These are phyloP conservation scores for Melanchra persicariae DNA, from an alignment of 2,888 invertebrate genomes.

Conservation along the genomic window DNA sequence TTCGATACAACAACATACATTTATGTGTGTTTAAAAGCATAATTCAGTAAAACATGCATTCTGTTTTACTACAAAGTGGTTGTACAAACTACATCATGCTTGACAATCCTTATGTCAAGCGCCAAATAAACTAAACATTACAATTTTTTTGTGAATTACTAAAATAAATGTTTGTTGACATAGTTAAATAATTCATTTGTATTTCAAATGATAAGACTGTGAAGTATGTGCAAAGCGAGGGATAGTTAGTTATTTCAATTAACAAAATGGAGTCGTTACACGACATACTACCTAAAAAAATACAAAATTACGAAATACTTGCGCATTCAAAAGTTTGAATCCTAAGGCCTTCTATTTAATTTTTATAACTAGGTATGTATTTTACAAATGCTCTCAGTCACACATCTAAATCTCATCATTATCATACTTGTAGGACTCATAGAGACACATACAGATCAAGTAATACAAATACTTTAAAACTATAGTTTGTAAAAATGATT, in stretches of 20 bases:
- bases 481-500: conserved; percentile 54
- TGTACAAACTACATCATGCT: conserved; percentile 21
- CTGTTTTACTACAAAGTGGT: conserved; percentile 8
- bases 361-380: conserved; percentile 24
- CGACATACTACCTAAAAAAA: conserved; percentile 46
- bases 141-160: conserved; percentile 5
- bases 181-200: background rate
- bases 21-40: conserved; percentile 28
- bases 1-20: conserved; percentile 17
- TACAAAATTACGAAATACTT: conserved; percentile 54
- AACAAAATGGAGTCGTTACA: conserved; percentile 36
- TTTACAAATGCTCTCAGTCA: conserved; percentile 52
- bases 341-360: conserved; percentile 44
- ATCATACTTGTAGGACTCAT: conserved; percentile 38
- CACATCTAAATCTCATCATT: conserved; percentile 40
- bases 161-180: conserved; percentile 2
- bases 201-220: conserved; percentile 8
- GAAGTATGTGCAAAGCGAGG: conserved; percentile 8
- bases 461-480: conserved; percentile 45
- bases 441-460: conserved; percentile 43
- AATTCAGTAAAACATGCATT: conserved; percentile 30
- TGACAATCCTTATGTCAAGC: conserved; percentile 1
- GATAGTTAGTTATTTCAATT: conserved; percentile 31
- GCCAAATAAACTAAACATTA: conserved; percentile 9
- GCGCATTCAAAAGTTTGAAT: conserved; percentile 47